These are phyloP conservation scores for Drosophila sucinea DNA, from an alignment of 1,140 invertebrate species.

Conservation along the genomic window DNA sequence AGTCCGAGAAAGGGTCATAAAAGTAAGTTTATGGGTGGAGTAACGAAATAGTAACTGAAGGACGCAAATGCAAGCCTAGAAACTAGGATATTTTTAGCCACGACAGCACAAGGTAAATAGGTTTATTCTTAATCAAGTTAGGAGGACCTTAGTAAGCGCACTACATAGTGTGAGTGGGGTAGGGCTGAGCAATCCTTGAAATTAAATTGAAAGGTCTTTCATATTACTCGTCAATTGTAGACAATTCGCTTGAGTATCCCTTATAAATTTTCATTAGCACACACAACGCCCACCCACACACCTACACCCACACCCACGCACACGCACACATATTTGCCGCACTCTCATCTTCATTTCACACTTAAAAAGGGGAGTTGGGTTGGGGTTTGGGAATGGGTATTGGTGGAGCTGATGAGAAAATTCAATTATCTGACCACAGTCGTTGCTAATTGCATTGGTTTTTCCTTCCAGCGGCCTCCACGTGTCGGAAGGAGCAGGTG, in stretches of 20 bases:
- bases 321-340: background rate
- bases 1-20: too few relatives aligned
- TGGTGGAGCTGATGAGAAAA: background rate
- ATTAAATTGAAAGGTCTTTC: background rate
- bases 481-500: conserved; percentile 94
- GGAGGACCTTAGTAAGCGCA: too few relatives aligned
- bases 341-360: conserved; percentile 15
- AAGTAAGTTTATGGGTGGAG: too few relatives aligned
- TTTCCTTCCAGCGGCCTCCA: conserved; percentile 85
- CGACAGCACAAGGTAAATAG: too few relatives aligned
- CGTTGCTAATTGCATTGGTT: conserved; percentile 56
- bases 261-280: conserved; percentile 12
- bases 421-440: conserved; percentile 35
- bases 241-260: conserved; percentile 1
- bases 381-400: background rate
- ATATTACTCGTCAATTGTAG: background rate
- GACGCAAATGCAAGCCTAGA: too few relatives aligned
- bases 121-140: too few relatives aligned
- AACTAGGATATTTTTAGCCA: too few relatives aligned
- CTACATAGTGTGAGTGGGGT: too few relatives aligned
- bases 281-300: conserved; percentile 1
- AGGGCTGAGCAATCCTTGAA: background rate
- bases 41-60: too few relatives aligned
- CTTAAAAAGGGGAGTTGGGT: background rate
- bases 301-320: background rate